A percentile compares a stretch with the other conserved stretches of the same genome.
phyloP scores from a whole-genome alignment of 2,797 vertebrate species.

The Hipposideros larvatus region DNA sequence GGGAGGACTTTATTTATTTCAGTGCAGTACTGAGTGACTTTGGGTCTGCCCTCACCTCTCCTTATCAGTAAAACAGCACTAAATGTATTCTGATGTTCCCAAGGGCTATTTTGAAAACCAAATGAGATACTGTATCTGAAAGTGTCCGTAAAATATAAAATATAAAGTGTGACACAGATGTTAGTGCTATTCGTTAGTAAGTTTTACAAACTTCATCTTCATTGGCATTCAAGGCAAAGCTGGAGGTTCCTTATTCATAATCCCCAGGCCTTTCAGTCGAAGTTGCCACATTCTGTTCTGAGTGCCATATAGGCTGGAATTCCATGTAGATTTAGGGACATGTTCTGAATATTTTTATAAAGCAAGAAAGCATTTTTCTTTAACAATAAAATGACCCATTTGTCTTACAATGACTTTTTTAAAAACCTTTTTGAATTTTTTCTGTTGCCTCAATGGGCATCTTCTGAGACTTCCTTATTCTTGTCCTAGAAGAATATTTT shows the following conservation, averaged over 20 bases:
- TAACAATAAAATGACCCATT: slow-evolving; percentile 49
- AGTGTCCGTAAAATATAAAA: slow-evolving; percentile 48
- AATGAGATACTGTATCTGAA: slow-evolving; percentile 67
- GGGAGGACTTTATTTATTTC: slow-evolving; percentile 37
- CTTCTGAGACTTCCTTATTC: slow-evolving; percentile 15
- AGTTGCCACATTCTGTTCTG: slow-evolving; percentile 44
- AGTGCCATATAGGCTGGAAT: slow-evolving; percentile 44
- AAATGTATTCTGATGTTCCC: slow-evolving; percentile 48
- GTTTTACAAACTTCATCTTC: slow-evolving; percentile 58
- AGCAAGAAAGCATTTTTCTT: slow-evolving; percentile 53
- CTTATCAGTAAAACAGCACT: slow-evolving; percentile 48
- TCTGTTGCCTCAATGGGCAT: slow-evolving; percentile 54
- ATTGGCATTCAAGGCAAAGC: slow-evolving; percentile 65
- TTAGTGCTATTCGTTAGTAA: slow-evolving; percentile 60
- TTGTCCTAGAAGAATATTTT: slow-evolving; percentile 47
- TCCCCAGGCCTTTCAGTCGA: neutral
- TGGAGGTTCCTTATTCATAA: slow-evolving; percentile 63
- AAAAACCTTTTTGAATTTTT: slow-evolving; percentile 36
- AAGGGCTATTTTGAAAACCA: slow-evolving; percentile 70
- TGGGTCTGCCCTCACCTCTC: slow-evolving; percentile 49
- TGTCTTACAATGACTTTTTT: slow-evolving; percentile 41
- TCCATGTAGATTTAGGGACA: slow-evolving; percentile 59
- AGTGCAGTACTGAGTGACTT: slow-evolving; percentile 21
- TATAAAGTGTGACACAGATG: slow-evolving; percentile 51
- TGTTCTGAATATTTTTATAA: slow-evolving; percentile 65